Conservation (phyloP, 92 coral and sea anemone species). For the Paragorgia papillata region DNA sequence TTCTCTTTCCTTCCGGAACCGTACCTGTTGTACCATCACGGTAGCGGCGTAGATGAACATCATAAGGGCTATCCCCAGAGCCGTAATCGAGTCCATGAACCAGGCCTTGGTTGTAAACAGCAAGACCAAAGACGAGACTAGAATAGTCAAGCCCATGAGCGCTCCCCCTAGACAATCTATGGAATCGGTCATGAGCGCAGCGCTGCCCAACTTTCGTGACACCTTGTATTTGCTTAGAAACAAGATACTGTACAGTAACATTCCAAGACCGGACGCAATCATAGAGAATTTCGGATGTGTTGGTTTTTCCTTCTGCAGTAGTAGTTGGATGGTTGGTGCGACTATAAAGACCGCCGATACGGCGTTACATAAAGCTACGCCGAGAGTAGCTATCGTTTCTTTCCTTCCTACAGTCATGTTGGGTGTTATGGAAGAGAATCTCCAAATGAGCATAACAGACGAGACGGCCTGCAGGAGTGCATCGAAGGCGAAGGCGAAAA, state of each 20-base stretch:
- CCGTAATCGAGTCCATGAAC: constrained; percentile 17
- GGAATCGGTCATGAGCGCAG: constrained; percentile 36
- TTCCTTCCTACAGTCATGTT: constrained; percentile 4
- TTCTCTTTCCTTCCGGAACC: not conserved
- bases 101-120: constrained; percentile 11
- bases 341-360: constrained; percentile 23
- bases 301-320: constrained; percentile 6
- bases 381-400: constrained; percentile 33
- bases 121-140: constrained; percentile 14
- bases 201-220: constrained; percentile 30
- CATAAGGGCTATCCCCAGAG: constrained; percentile 9
- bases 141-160: constrained; percentile 9
- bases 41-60: constrained; percentile 28
- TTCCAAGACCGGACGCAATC: constrained; percentile 12
- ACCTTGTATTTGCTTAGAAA: constrained; percentile 4
- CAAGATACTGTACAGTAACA: not conserved
- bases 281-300: not conserved
- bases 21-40: constrained; percentile 14
- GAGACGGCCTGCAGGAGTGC: constrained; percentile 33
- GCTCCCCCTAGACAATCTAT: constrained; percentile 30
- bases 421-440: constrained; percentile 17
- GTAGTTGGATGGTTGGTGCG: constrained; percentile 1
- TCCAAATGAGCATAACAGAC: constrained; percentile 23
- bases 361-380: constrained; percentile 19
- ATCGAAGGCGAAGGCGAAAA: constrained; percentile 38